Evolutionary conservation across 2,888 invertebrate genomes (phyloP).

Genomic region (Sisyra nigra): DNA sequence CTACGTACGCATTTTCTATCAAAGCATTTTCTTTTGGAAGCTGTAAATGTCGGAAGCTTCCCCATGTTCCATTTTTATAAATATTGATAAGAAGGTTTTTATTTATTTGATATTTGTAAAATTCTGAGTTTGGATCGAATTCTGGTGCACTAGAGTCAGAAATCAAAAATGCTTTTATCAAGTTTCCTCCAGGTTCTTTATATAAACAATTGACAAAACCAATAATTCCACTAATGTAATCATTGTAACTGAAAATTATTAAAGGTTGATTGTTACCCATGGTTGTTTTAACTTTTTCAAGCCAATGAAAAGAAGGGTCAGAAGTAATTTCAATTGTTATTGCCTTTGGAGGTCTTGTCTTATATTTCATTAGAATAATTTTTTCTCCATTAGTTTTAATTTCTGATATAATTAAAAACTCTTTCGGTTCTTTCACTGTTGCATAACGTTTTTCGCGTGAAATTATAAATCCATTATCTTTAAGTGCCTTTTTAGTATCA

Average conservation of each 20-base stretch:
- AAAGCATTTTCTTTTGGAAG: conserved; percentile 17
- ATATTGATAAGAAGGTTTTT: conserved; percentile 72
- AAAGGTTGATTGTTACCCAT: conserved; percentile 31
- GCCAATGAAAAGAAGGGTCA: conserved; percentile 31
- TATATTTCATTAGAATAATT: conserved; percentile 28
- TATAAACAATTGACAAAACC: conserved; percentile 82
- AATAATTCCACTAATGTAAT: conserved; percentile 56
- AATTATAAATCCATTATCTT: conserved; percentile 37
- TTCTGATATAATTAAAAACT: conserved; percentile 32
- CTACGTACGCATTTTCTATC: conserved; percentile 54
- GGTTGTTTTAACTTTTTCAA: conserved; percentile 27
- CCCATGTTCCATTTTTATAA: conserved; percentile 37
- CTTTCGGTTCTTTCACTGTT: conserved; percentile 26
- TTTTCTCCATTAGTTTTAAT: conserved; percentile 34
- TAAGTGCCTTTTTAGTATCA: conserved; percentile 29
- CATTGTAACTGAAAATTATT: conserved; percentile 44
- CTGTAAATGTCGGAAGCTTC: conserved; percentile 20
- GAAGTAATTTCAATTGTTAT: conserved; percentile 28
- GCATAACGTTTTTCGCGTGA: conserved; percentile 37
- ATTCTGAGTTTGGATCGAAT: conserved; percentile 44
- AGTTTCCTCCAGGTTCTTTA: conserved; percentile 43
- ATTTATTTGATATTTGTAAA: conserved; percentile 47
- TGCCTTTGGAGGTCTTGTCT: conserved; percentile 29
- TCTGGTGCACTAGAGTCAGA: conserved; percentile 42
- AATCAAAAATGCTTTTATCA: conserved; percentile 44